These are phyloP conservation scores for Serilophus lunatus DNA, from an alignment of 2,113 vertebrate genomes.

Conservation along the genomic window DNA sequence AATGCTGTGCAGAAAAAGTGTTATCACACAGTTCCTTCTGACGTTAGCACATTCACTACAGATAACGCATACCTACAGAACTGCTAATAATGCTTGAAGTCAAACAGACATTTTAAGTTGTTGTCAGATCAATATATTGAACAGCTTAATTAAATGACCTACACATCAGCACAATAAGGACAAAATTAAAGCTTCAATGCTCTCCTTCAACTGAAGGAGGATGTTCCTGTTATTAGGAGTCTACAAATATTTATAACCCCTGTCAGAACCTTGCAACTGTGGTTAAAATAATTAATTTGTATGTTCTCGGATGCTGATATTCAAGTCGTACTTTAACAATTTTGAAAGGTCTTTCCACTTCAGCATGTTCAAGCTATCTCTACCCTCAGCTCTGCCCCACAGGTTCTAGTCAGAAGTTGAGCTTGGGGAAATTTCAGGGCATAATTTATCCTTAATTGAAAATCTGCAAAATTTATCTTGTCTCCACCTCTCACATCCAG, in stretches of 20 bases:
- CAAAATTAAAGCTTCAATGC: background rate
- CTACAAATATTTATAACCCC: background rate
- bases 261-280: rapidly evolving
- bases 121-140: background rate
- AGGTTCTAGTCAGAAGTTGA: background rate
- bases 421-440: background rate
- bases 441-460: rapidly evolving
- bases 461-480: background rate
- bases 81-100: background rate
- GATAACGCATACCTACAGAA: background rate
- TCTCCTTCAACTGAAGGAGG: background rate
- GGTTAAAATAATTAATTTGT: background rate
- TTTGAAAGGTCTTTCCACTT: background rate
- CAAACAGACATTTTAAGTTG: background rate
- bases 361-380: rapidly evolving
- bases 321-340: rapidly evolving
- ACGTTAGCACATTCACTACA: rapidly evolving
- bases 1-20: background rate
- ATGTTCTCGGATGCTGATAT: background rate
- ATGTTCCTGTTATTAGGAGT: background rate
- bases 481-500: rapidly evolving
- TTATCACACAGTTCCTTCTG: background rate
- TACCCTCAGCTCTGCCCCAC: background rate
- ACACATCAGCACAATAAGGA: background rate
- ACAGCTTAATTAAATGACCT: background rate